These are phyloP conservation scores for Pluvianellus socialis DNA, from an alignment of 2,113 vertebrate species.

Conservation along the genomic window DNA sequence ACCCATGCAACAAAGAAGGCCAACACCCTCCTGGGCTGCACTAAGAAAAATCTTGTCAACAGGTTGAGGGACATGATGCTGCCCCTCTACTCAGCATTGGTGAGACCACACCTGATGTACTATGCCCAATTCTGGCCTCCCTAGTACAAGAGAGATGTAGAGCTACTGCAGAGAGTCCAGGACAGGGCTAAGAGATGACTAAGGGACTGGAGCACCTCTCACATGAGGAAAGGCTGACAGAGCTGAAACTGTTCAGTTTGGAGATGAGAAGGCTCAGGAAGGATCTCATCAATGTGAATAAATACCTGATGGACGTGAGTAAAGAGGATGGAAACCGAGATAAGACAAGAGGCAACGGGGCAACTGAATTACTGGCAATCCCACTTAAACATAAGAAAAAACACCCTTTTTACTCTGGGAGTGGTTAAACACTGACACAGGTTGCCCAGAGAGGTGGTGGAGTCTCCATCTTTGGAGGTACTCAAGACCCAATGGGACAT, in stretches of 20 bases:
- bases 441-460: neutral
- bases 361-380: neutral
- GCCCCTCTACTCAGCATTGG: neutral
- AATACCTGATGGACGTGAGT: neutral
- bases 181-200: neutral
- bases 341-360: neutral
- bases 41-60: neutral
- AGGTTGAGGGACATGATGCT: neutral
- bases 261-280: neutral
- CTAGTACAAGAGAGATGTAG: neutral
- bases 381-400: neutral
- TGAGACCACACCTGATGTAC: neutral
- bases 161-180: neutral
- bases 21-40: neutral
- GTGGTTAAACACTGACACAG: neutral
- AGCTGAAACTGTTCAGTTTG: neutral
- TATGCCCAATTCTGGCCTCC: neutral
- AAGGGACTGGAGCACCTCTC: neutral
- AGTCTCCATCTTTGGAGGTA: neutral
- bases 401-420: neutral
- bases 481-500: neutral
- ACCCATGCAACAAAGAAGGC: neutral
- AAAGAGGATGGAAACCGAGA: neutral
- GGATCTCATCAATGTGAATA: neutral
- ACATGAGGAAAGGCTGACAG: neutral